phyloP scores from a whole-genome alignment of 2,888 invertebrate species.

The Drosophila flavopinicola region DNA sequence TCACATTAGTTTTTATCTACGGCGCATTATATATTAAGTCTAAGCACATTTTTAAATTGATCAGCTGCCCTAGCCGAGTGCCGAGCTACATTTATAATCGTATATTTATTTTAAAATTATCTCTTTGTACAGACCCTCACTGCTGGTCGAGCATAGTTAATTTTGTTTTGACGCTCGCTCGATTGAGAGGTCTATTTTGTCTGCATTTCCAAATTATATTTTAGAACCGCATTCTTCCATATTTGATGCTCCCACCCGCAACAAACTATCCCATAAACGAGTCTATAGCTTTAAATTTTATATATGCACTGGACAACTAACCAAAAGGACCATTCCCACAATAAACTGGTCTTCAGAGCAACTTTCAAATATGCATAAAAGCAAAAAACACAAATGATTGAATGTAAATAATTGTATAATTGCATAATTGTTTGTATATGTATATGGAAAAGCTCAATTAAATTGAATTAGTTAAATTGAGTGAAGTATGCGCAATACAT shows the following conservation, averaged over 20 bases:
- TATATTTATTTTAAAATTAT: constrained; percentile 14
- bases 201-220: constrained; percentile 33
- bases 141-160: constrained; percentile 19
- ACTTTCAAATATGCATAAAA: constrained; percentile 22
- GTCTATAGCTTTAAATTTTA: constrained; percentile 35
- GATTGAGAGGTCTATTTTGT: constrained; percentile 19
- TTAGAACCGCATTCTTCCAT: constrained; percentile 17
- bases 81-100: constrained; percentile 49
- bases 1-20: constrained; percentile 64
- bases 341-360: constrained; percentile 32
- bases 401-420: constrained; percentile 55
- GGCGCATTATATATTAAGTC: constrained; percentile 43
- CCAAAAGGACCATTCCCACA: constrained; percentile 5
- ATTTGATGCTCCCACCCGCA: constrained; percentile 27
- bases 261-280: constrained; percentile 23
- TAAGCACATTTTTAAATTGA: constrained; percentile 29
- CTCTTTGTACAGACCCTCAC: constrained; percentile 19
- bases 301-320: constrained; percentile 29
- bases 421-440: constrained; percentile 53
- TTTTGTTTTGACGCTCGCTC: constrained; percentile 7
- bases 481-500: constrained; percentile 71
- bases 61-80: constrained; percentile 59
- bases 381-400: constrained; percentile 9
- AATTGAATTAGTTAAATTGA: constrained; percentile 54
- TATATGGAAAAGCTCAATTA: constrained; percentile 47